Percentiles rank a stretch among this genome's conserved stretches.
phyloP scores from a whole-genome alignment of 2,797 vertebrate species.

The Pseudomugil gertrudae region DNA sequence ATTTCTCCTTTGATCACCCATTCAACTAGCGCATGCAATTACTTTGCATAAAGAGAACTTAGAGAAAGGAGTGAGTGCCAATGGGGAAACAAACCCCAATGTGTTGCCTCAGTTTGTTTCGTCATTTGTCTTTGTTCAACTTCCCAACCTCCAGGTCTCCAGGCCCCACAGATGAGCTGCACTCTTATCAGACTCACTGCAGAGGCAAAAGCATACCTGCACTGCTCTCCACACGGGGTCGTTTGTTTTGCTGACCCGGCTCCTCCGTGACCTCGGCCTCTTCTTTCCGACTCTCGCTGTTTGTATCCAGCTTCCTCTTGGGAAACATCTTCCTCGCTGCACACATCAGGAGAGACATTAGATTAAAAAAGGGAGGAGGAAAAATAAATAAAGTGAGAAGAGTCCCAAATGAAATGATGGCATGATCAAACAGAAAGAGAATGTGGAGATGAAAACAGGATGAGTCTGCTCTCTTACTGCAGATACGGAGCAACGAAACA shows the following conservation, averaged over 20 bases:
- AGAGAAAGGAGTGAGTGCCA: neutral
- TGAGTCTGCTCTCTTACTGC: slow-evolving; percentile 28
- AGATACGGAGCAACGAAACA: slow-evolving; percentile 50
- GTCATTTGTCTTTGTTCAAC: slow-evolving; percentile 8
- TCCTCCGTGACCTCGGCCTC: slow-evolving; percentile 54
- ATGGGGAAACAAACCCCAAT: neutral
- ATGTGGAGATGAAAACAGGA: slow-evolving; percentile 50
- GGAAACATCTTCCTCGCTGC: slow-evolving; percentile 90
- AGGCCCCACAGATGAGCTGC: neutral
- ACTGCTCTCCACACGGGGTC: slow-evolving; percentile 60
- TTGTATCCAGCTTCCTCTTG: slow-evolving; percentile 84
- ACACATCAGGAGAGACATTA: slow-evolving; percentile 25
- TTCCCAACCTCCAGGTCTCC: neutral
- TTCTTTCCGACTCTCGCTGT: slow-evolving; percentile 61
- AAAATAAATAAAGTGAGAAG: slow-evolving; percentile 5
- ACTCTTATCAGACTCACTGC: slow-evolving; percentile 1
- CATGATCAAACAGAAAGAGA: slow-evolving; percentile 50
- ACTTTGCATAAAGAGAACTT: neutral
- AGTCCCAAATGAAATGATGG: slow-evolving; percentile 45
- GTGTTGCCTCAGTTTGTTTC: neutral
- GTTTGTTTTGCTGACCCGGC: slow-evolving; percentile 58
- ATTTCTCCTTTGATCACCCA: slow-evolving; percentile 14
- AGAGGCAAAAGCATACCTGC: slow-evolving; percentile 61
- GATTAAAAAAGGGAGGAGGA: slow-evolving; percentile 21
- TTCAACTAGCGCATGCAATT: slow-evolving; percentile 3